Base-by-base conservation (phyloP, 1,140 invertebrate genomes). In the Leptopilina clavipes region DNA sequence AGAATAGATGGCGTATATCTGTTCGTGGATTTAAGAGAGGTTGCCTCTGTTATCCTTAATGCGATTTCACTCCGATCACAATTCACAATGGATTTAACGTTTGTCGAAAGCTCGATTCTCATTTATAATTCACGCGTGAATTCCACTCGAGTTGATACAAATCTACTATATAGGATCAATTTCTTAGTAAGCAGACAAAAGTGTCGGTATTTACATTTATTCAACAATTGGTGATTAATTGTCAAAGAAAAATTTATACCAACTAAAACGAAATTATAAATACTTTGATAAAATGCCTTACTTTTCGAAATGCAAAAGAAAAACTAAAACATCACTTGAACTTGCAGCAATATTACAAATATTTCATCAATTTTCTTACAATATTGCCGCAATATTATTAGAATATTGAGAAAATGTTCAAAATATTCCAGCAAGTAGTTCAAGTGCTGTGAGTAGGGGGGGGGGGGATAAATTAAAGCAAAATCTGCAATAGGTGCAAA, bases 1-100 rank as follows among this genome's bases (percentile, higher is more conserved):
- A 78, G 76, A 81, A 81, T 82, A 75, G 70, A 82, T 76, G n/a
- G 19, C 76, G 71, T 77, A 78, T 71, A 72, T 70, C 59, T 54
- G 71, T 43, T 73, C 37, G 43, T 56, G 75, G 71, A 73, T 72
- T 76, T 43, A 45, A 74, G 76, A 76, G 81, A 74, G 70, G 78
- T 76, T 81, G 74, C 79, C 76, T 76, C 78, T 77, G 72, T 72
- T 45, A 81, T 48, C 81, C 81, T 45, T 81, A 82, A 84, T 82
- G 83, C 78, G 81, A 84, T 84, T 84, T 84, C 71, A 12, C 70
- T 70, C 76, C 76, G 82, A 82, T 80, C 79, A 73, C 76, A 79
- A 82, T 80, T 83, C 82, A 78, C 78, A 75, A 71, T 71, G 78
- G 82, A 83, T 79, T 83, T 83, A 83, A 81, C 81, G 75, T 83